A percentile compares a stretch with the other conserved stretches of the same genome.
phyloP scores from a whole-genome alignment of 2,797 vertebrate species.

The Zenarchopterus dispar region DNA sequence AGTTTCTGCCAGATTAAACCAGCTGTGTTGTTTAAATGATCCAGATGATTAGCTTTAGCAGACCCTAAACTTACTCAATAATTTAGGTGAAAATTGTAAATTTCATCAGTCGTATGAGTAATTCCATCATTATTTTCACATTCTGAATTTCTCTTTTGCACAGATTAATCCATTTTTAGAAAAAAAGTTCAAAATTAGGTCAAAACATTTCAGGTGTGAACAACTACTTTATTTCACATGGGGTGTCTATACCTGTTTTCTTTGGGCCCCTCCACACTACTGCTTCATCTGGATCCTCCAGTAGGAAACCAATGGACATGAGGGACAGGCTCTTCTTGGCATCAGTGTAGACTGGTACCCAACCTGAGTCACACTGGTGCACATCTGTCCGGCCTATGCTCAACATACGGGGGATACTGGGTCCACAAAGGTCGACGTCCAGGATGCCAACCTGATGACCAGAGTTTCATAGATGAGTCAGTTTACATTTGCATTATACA shows the following conservation, averaged over 20 bases:
- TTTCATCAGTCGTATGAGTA: no score
- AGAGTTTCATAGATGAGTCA: not conserved
- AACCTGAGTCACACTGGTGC: conserved; percentile 93
- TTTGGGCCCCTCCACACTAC: conserved; percentile 98
- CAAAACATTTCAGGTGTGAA: no score
- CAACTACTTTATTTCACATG: not conserved
- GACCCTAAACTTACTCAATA: no score
- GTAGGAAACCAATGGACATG: conserved; percentile 96
- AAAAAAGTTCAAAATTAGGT: no score
- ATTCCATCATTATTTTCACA: no score
- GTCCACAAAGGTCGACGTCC: conserved; percentile 94
- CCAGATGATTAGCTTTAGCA: no score
- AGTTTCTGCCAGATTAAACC: no score
- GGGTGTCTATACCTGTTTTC: conserved; percentile 85
- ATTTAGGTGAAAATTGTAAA: no score
- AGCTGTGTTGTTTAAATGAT: no score
- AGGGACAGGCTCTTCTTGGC: conserved; percentile 86
- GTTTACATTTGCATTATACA: not conserved
- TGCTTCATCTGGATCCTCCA: conserved; percentile 91
- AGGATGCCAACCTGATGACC: conserved; percentile 91
- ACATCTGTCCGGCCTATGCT: conserved; percentile 81
- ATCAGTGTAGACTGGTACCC: conserved; percentile 93
- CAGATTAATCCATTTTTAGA: no score
- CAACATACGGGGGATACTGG: conserved; percentile 95
- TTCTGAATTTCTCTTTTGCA: no score